Percentiles rank a stretch among this genome's conserved stretches.
phyloP scores from a whole-genome alignment of 2,888 invertebrate species.

The Molorchus minor region DNA sequence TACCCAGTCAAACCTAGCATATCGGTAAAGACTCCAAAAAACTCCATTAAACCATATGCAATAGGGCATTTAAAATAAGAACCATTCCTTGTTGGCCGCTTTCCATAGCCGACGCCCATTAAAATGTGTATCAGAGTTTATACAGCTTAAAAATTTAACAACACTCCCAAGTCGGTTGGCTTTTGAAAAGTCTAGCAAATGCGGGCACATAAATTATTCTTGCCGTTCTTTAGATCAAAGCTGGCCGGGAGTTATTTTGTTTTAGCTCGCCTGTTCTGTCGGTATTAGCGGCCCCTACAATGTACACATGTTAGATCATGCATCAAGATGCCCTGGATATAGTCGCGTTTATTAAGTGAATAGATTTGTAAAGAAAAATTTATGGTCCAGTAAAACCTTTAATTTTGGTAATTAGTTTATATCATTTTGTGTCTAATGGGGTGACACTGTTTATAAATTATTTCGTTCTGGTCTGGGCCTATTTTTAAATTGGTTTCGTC shows the following conservation, averaged over 20 bases:
- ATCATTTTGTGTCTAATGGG: constrained; percentile 37
- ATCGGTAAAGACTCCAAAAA: too few relatives aligned
- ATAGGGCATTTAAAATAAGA: too few relatives aligned
- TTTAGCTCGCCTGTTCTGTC: constrained; percentile 40
- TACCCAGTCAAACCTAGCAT: too few relatives aligned
- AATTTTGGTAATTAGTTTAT: constrained; percentile 50
- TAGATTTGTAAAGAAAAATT: constrained; percentile 60
- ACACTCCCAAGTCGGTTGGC: background rate
- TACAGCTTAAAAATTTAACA: too few relatives aligned
- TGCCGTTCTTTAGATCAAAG: constrained; percentile 47
- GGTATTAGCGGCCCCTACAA: constrained; percentile 28
- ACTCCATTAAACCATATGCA: too few relatives aligned
- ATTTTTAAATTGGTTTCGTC: constrained; percentile 24
- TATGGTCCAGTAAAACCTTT: constrained; percentile 57
- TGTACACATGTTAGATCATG: constrained; percentile 52
- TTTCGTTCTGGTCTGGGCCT: constrained; percentile 7
- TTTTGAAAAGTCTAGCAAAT: constrained; percentile 32
- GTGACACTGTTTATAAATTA: constrained; percentile 35
- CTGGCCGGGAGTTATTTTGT: constrained; percentile 43
- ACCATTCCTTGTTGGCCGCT: too few relatives aligned
- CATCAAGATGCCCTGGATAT: constrained; percentile 38
- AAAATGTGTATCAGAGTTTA: too few relatives aligned
- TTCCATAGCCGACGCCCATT: background rate
- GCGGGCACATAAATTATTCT: constrained; percentile 46
- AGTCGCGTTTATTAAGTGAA: constrained; percentile 53